phyloP scores from a whole-genome alignment of 2,797 vertebrate species.

The Clarias platycephalus region DNA sequence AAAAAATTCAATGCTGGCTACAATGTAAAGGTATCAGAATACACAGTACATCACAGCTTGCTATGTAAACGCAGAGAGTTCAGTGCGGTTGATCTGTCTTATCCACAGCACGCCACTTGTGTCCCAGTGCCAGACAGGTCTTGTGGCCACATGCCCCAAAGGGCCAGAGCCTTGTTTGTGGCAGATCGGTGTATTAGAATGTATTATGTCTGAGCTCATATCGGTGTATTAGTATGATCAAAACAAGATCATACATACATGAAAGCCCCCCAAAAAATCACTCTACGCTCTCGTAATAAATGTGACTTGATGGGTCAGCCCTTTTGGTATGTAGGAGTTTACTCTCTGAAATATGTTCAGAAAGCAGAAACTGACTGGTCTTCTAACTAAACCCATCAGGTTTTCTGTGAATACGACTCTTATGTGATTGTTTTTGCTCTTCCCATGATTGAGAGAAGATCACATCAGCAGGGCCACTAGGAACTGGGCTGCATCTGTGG shows the following conservation, averaged over 20 bases:
- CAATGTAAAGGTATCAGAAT: too few species aligned
- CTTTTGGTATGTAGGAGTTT: background rate
- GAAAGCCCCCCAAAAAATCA: background rate
- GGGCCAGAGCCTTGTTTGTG: too few species aligned
- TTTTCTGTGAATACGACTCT: background rate
- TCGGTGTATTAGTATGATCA: background rate
- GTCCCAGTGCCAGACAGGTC: too few species aligned
- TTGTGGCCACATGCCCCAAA: too few species aligned
- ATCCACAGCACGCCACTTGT: too few species aligned
- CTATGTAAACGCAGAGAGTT: too few species aligned
- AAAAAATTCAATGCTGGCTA: too few species aligned
- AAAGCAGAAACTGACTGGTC: background rate
- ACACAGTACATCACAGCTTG: too few species aligned
- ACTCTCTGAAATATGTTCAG: background rate
- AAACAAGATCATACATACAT: background rate
- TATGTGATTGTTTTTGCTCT: background rate
- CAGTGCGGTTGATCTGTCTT: too few species aligned
- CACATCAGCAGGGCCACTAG: background rate
- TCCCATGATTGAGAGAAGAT: background rate
- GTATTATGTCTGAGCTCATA: background rate
- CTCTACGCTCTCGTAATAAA: background rate
- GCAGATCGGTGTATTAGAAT: too few species aligned
- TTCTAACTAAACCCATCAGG: background rate
- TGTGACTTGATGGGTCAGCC: background rate
- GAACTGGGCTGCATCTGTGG: background rate